Conservation (phyloP, 1,140 invertebrate genomes). For the Philotrypesis tridentata region DNA sequence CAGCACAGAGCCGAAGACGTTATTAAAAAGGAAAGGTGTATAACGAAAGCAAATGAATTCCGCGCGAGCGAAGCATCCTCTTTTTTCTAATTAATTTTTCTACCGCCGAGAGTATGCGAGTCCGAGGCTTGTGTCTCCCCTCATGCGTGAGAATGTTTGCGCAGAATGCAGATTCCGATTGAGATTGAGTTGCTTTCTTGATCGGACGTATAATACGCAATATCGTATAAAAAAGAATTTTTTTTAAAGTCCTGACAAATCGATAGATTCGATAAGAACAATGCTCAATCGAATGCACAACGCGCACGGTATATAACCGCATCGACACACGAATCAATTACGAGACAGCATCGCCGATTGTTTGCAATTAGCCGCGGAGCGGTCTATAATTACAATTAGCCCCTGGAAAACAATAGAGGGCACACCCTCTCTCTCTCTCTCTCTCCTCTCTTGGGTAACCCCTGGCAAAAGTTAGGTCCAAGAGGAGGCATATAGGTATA, state of each 20-base stretch:
- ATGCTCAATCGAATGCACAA: too few species aligned
- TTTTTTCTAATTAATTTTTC: slow-evolving; percentile 18
- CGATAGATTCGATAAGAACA: too few species aligned
- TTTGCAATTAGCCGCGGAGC: not conserved
- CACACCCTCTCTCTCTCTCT: not conserved
- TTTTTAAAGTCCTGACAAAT: too few species aligned
- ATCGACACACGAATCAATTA: too few species aligned
- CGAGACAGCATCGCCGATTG: too few species aligned
- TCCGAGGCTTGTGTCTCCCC: not conserved
- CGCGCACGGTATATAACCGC: too few species aligned
- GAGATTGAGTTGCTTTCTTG: not conserved
- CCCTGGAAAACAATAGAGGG: too few species aligned
- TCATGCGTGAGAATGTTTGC: not conserved
- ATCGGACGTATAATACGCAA: too few species aligned
- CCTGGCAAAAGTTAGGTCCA: not conserved
- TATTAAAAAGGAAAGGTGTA: not conserved
- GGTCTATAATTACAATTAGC: not conserved
- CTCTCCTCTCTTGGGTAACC: not conserved
- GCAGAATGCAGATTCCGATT: not conserved
- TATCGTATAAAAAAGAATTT: too few species aligned
- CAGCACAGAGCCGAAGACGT: not conserved
- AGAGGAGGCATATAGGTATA: not conserved
- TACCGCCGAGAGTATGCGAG: not conserved
- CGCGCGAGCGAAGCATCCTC: too few species aligned
- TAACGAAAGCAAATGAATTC: not conserved